Evolutionary conservation across 2,888 invertebrate species (phyloP).

Genomic region (Eupelmus urozonus): DNA sequence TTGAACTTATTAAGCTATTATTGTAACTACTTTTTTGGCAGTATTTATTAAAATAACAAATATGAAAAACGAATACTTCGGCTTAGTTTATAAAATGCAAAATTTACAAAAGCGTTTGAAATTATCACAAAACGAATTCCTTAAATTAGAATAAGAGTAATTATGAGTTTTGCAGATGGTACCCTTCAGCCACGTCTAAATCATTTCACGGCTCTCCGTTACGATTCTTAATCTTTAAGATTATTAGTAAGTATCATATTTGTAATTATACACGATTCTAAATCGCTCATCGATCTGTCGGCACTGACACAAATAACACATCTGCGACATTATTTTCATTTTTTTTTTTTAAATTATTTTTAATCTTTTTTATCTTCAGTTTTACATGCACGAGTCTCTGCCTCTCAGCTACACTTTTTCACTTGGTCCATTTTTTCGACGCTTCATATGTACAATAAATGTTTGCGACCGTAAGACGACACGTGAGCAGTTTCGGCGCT

Average conservation of each 20-base stretch:
- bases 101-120: not conserved
- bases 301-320: constrained; percentile 44
- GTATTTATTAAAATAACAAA: no score
- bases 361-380: constrained; percentile 16
- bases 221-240: constrained; percentile 57
- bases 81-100: no score
- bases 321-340: constrained; percentile 51
- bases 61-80: no score
- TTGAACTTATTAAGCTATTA: no score
- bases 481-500: constrained; percentile 31
- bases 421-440: constrained; percentile 60
- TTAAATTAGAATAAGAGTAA: not conserved
- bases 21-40: no score
- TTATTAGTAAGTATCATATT: constrained; percentile 71
- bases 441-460: constrained; percentile 57
- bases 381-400: constrained; percentile 31
- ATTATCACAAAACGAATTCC: not conserved
- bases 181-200: constrained; percentile 30
- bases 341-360: constrained; percentile 59
- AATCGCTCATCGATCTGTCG: constrained; percentile 57
- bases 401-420: constrained; percentile 50
- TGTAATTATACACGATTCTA: constrained; percentile 69
- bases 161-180: constrained; percentile 14
- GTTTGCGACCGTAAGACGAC: constrained; percentile 30
- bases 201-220: constrained; percentile 35